These are phyloP conservation scores for Terrapene triunguis DNA, from an alignment of 2,113 vertebrate genomes.

Conservation along the genomic window DNA sequence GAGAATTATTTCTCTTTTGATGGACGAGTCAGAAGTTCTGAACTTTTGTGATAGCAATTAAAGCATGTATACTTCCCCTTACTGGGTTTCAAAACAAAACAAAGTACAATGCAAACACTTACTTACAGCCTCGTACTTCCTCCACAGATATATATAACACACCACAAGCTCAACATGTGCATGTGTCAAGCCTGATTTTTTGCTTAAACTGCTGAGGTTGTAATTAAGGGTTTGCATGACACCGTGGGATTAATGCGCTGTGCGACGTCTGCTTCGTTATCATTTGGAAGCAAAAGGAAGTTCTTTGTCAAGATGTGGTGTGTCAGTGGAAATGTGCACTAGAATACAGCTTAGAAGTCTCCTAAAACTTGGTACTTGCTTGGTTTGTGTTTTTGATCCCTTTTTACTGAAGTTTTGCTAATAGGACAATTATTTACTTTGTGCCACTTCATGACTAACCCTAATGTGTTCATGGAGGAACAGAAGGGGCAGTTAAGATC, in stretches of 20 bases:
- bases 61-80: conserved; percentile 29
- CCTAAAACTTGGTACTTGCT: neutral
- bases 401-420: neutral
- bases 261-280: neutral
- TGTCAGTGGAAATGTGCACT: neutral
- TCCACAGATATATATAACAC: neutral
- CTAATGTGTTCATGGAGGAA: neutral
- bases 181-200: neutral
- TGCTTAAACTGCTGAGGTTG: neutral
- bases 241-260: neutral
- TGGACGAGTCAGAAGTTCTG: conserved; percentile 20
- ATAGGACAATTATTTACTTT: neutral
- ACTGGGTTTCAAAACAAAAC: conserved; percentile 39
- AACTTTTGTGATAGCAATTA: neutral
- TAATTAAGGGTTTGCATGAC: neutral
- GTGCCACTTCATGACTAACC: neutral
- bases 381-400: neutral
- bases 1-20: conserved; percentile 40
- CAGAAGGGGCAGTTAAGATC: neutral
- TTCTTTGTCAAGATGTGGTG: neutral
- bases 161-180: neutral
- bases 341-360: neutral
- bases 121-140: conserved; percentile 6
- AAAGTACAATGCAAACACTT: neutral
- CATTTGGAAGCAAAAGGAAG: neutral